Conservation (phyloP, 1,140 invertebrate species). For the Penaeus japonicus region DNA sequence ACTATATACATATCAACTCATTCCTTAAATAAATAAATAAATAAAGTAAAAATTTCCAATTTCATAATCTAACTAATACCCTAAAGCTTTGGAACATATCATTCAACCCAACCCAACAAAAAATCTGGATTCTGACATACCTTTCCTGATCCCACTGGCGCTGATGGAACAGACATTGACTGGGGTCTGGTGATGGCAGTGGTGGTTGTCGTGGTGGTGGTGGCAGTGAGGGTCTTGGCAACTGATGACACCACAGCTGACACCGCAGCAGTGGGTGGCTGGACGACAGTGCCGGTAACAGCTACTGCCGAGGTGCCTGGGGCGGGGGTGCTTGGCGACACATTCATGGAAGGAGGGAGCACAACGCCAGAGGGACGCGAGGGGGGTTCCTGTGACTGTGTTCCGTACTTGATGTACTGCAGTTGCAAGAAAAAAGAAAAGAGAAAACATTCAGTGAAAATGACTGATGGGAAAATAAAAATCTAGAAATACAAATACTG, state of each 20-base stretch:
- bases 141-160: constrained; percentile 54
- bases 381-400: constrained; percentile 86
- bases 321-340: constrained; percentile 42
- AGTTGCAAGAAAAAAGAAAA: neutral
- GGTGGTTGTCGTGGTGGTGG: constrained; percentile 58
- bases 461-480: no score
- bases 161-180: constrained; percentile 1
- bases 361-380: constrained; percentile 77
- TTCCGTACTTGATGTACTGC: constrained; percentile 88
- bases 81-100: no score
- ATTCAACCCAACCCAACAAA: no score
- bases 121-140: constrained; percentile 19
- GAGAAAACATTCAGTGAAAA: constrained; percentile 23
- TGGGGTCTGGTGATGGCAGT: constrained; percentile 53
- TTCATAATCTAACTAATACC: no score
- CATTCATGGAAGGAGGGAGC: constrained; percentile 70
- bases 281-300: constrained; percentile 15
- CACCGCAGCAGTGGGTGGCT: constrained; percentile 18
- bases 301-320: constrained; percentile 42
- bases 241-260: constrained; percentile 35
- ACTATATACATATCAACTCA: neutral
- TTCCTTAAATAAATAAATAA: no score
- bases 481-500: no score
- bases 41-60: no score
- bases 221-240: constrained; percentile 38